phyloP scores from a whole-genome alignment of 2,888 invertebrate species.

The Zaprionus bogoriensis region DNA sequence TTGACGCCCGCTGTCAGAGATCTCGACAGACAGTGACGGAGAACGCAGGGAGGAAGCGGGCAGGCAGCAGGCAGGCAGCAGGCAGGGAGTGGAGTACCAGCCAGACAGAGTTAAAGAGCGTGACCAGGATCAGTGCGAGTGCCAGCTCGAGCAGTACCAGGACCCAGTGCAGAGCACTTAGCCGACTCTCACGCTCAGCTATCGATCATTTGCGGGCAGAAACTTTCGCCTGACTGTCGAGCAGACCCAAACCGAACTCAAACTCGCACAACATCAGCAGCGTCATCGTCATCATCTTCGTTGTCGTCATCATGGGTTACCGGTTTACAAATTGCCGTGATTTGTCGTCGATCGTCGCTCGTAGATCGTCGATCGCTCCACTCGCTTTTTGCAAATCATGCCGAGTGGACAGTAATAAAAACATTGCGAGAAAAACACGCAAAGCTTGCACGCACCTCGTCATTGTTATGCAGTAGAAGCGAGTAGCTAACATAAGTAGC shows the following conservation, averaged over 20 bases:
- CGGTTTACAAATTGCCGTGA: slow-evolving; percentile 19
- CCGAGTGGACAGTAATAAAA: slow-evolving; percentile 46
- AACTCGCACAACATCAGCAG: slow-evolving; percentile 1
- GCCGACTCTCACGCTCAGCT: slow-evolving; percentile 16
- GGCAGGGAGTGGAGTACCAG: background rate
- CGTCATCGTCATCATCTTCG: background rate
- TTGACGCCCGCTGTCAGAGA: slow-evolving; percentile 65
- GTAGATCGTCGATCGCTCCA: slow-evolving; percentile 12
- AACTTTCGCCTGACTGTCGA: background rate
- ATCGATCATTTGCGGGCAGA: slow-evolving; percentile 56
- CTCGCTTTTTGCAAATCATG: slow-evolving; percentile 53
- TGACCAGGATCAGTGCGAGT: slow-evolving; percentile 20
- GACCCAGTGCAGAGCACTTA: background rate
- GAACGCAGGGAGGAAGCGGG: background rate
- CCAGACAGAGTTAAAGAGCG: slow-evolving; percentile 21
- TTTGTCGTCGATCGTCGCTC: background rate
- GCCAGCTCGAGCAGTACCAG: too few relatives aligned
- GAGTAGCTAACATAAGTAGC: background rate
- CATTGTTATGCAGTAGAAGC: too few relatives aligned
- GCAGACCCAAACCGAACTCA: background rate
- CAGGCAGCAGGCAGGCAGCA: background rate
- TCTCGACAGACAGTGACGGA: slow-evolving; percentile 34
- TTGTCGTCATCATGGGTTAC: background rate
- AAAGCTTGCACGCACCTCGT: background rate
- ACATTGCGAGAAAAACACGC: background rate